phyloP scores from a whole-genome alignment of 2,888 invertebrate genomes.

The Galerucella calmariensis region DNA sequence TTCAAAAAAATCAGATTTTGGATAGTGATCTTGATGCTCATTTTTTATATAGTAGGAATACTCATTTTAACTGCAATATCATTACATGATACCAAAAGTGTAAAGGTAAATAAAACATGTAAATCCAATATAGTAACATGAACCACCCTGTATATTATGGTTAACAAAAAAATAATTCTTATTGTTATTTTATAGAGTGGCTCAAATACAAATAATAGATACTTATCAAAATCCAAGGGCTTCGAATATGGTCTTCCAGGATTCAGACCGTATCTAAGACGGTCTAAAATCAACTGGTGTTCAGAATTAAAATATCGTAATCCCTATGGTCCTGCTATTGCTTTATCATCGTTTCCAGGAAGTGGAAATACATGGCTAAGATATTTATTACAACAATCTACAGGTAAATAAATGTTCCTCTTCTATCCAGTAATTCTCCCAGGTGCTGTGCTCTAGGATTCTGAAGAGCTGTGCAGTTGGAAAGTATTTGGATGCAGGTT shows the following conservation, averaged over 20 bases:
- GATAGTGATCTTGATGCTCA: conserved; percentile 62
- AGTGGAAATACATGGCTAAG: conserved; percentile 88
- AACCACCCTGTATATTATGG: neutral
- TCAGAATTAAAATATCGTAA: conserved; percentile 64
- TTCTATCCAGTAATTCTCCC: too few relatives aligned
- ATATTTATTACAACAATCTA: conserved; percentile 81
- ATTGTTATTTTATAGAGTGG: conserved; percentile 24
- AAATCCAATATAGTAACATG: too few relatives aligned
- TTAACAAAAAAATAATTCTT: too few relatives aligned
- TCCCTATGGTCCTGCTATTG: conserved; percentile 70
- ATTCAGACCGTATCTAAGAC: conserved; percentile 56
- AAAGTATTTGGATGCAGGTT: too few relatives aligned
- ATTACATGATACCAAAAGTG: conserved; percentile 60
- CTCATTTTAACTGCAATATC: conserved; percentile 65
- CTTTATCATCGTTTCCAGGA: conserved; percentile 84
- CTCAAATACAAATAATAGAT: conserved; percentile 34
- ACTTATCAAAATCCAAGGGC: conserved; percentile 46
- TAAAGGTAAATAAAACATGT: conserved; percentile 47
- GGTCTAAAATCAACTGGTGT: conserved; percentile 68
- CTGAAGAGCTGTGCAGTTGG: too few relatives aligned
- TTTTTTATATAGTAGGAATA: conserved; percentile 64
- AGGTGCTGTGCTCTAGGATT: too few relatives aligned
- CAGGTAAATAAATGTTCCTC: conserved; percentile 71
- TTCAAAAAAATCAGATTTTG: conserved; percentile 64
- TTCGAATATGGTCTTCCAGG: conserved; percentile 58